A percentile compares a stretch with the other conserved stretches of the same genome.
Conservation (phyloP, 2,888 invertebrate species). For the Epinotia demarniana region DNA sequence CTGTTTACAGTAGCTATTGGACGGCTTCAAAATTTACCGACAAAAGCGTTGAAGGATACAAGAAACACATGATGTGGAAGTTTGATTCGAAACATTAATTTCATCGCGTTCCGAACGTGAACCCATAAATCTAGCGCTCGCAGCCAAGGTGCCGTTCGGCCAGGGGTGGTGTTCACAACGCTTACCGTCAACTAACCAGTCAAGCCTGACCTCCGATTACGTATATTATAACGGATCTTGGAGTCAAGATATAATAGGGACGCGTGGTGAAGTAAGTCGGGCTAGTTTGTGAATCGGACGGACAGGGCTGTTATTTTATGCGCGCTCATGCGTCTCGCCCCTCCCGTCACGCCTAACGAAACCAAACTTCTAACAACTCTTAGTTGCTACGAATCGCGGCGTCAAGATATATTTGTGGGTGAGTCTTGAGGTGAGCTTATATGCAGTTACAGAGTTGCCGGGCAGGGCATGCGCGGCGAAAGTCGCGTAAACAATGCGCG, state of each 20-base stretch:
- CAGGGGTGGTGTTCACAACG: neutral
- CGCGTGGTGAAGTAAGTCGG: neutral
- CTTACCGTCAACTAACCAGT: neutral
- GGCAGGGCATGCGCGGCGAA: conserved; percentile 51
- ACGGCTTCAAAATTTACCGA: neutral
- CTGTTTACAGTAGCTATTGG: no score
- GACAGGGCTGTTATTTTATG: conserved; percentile 20
- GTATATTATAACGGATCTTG: no score
- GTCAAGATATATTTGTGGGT: no score
- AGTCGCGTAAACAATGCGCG: conserved; percentile 75
- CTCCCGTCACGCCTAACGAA: no score
- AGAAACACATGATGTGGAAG: conserved; percentile 25
- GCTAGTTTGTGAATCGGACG: neutral
- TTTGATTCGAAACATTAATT: conserved; percentile 36
- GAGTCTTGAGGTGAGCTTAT: no score
- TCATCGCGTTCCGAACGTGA: conserved; percentile 29
- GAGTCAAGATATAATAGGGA: neutral
- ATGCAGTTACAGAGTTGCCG: no score
- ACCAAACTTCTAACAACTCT: no score
- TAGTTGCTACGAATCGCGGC: no score
- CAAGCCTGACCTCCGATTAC: neutral
- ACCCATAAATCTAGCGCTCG: conserved; percentile 47
- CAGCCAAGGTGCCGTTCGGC: conserved; percentile 52
- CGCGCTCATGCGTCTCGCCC: no score
- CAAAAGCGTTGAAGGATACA: conserved; percentile 27